Percentiles rank a stretch among this genome's conserved stretches.
These are phyloP conservation scores for Ommatoiulus sabulosus DNA, from an alignment of 2,888 invertebrate genomes.

Conservation along the genomic window DNA sequence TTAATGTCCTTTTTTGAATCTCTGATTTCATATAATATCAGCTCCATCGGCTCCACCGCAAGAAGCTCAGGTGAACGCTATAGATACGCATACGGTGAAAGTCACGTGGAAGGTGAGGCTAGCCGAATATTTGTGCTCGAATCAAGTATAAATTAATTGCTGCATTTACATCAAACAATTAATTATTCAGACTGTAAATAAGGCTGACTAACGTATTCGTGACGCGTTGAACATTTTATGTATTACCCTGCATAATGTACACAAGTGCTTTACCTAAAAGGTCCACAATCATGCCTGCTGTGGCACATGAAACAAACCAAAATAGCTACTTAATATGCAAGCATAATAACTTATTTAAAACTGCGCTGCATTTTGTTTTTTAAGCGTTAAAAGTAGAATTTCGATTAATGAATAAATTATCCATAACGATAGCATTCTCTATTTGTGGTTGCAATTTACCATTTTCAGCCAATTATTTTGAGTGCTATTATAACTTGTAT, in stretches of 20 bases:
- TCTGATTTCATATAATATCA: constrained; percentile 30
- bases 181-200: neutral
- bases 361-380: neutral
- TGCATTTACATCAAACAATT: neutral
- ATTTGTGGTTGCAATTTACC: too few relatives aligned
- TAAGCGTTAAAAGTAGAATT: neutral
- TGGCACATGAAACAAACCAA: neutral
- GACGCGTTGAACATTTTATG: neutral
- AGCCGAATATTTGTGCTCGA: neutral
- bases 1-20: neutral
- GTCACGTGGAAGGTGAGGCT: constrained; percentile 64
- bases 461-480: too few relatives aligned
- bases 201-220: neutral
- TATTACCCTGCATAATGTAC: neutral
- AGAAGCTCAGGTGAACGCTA: constrained; percentile 65
- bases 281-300: constrained; percentile 43
- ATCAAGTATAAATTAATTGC: neutral
- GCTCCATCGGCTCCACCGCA: constrained; percentile 64
- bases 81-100: constrained; percentile 65
- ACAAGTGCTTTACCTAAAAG: constrained; percentile 27
- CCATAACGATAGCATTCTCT: neutral
- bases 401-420: neutral
- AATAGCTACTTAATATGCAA: neutral
- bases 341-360: neutral
- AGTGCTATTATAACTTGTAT: too few relatives aligned